These are phyloP conservation scores for Gorsachius goisagi DNA, from an alignment of 2,113 vertebrate genomes.

Conservation along the genomic window DNA sequence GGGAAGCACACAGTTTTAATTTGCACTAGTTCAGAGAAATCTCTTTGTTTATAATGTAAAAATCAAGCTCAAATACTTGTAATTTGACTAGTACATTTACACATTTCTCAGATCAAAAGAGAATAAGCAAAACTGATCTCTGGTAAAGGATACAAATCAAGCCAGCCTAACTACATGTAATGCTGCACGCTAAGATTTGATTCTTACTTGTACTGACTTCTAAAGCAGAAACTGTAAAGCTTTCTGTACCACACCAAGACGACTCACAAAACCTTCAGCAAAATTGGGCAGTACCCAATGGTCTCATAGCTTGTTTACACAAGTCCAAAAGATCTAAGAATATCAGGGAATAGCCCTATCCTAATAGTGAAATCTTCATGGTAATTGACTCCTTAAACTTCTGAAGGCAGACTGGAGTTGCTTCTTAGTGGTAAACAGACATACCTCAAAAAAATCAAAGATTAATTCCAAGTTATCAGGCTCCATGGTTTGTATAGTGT, in stretches of 20 bases:
- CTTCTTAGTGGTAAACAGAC: neutral
- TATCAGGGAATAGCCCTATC: neutral
- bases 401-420: neutral
- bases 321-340: neutral
- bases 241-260: neutral
- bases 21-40: neutral
- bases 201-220: neutral
- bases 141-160: neutral
- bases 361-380: neutral
- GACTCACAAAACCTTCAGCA: neutral
- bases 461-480: conserved; percentile 95
- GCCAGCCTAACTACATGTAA: neutral
- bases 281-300: neutral
- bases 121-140: neutral
- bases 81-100: neutral
- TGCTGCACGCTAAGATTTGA: neutral
- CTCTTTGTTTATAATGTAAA: neutral
- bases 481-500: conserved; percentile 95
- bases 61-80: neutral
- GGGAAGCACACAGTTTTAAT: neutral
- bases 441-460: conserved; percentile 98
- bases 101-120: neutral
- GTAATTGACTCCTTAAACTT: neutral
- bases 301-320: neutral
- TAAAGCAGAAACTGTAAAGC: neutral